Conservation (phyloP, 2,888 invertebrate genomes). For the Neocrepidodera transversa region DNA sequence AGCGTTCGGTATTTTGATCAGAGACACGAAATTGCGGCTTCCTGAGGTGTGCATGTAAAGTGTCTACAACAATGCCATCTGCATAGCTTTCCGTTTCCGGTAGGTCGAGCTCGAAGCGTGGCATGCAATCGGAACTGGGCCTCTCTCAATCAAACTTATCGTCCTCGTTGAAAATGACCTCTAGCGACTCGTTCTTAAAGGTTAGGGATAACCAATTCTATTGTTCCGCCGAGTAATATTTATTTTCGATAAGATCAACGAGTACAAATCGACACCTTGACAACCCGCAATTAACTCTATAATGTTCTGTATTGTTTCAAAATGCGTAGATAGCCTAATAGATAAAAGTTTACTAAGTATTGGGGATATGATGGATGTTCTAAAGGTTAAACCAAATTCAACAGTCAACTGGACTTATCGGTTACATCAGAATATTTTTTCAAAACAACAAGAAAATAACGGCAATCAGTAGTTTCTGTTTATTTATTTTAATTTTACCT, state of each 20-base stretch:
- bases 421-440: not conserved
- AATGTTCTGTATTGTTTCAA: conserved; percentile 60
- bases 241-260: conserved; percentile 61
- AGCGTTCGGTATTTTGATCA: conserved; percentile 34
- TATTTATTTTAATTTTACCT: no score
- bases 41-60: conserved; percentile 58
- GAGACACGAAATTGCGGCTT: conserved; percentile 50
- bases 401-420: not conserved
- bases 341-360: conserved; percentile 53
- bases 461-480: no score
- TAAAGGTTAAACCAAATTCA: conserved; percentile 23
- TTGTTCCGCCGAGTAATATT: conserved; percentile 60
- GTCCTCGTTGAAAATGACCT: conserved; percentile 50
- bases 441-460: no score
- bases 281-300: conserved; percentile 60
- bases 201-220: conserved; percentile 53
- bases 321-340: conserved; percentile 49
- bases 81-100: conserved; percentile 61
- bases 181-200: conserved; percentile 48
- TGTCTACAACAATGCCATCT: conserved; percentile 61
- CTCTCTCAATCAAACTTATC: conserved; percentile 61
- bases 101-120: conserved; percentile 47
- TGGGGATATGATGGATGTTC: conserved; percentile 47
- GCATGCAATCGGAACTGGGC: conserved; percentile 61
- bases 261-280: conserved; percentile 63